A percentile compares a stretch with the other conserved stretches of the same genome.
Conservation (phyloP, 2,113 vertebrate species). For the Platysteira castanea region DNA sequence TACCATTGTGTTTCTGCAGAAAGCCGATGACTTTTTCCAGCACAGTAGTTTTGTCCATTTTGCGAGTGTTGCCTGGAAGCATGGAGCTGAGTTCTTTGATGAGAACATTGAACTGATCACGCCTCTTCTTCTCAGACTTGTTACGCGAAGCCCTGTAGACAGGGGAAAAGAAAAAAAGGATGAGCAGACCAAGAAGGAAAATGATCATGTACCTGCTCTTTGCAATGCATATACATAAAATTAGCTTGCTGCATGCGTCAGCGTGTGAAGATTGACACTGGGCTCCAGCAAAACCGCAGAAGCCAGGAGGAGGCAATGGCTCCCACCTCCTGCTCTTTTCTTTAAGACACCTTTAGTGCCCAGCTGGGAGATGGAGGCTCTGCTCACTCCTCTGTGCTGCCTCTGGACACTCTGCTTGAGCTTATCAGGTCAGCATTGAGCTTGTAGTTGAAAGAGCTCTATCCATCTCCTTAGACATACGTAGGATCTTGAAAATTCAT, state of each 20-base stretch:
- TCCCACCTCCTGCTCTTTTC: neutral
- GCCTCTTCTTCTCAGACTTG: conserved; percentile 84
- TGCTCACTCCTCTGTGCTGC: neutral
- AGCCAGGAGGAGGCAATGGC: neutral
- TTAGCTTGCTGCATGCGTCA: neutral
- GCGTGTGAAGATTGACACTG: neutral
- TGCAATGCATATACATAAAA: neutral
- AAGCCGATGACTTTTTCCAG: conserved; percentile 83
- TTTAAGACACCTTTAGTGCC: neutral
- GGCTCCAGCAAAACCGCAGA: neutral
- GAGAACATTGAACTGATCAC: conserved; percentile 83
- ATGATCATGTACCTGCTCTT: neutral
- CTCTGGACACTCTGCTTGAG: neutral
- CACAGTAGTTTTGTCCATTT: conserved; percentile 84
- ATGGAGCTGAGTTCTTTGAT: conserved; percentile 85
- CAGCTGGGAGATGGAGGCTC: neutral
- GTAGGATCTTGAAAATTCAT: neutral
- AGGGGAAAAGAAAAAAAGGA: neutral
- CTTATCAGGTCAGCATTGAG: neutral
- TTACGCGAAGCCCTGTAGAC: conserved; percentile 79
- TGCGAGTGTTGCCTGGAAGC: conserved; percentile 80
- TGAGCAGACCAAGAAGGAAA: neutral
- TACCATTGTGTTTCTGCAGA: conserved; percentile 83
- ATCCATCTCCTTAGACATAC: neutral
- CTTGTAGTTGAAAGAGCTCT: neutral